Evolutionary conservation across 2,888 invertebrate species (phyloP), one percentile per base, ranked within the genome.

Genomic region (Meta bourneti): DNA sequence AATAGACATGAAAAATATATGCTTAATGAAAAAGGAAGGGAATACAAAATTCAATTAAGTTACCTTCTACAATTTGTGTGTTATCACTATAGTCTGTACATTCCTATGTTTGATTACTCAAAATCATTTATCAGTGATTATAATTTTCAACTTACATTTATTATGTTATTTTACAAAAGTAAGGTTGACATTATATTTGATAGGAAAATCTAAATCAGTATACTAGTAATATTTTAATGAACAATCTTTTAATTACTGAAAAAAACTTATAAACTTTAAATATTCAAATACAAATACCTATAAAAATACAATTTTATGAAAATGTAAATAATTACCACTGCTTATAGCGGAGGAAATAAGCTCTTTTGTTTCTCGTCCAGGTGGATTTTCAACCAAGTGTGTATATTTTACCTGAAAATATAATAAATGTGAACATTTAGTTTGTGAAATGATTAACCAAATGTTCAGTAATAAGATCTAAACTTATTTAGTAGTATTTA

Each of bases 281-380:
- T 74, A 74, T 20, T 20, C 20, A 74, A 74, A 69, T 5, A 13
- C n/a, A n/a, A n/a, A n/a, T n/a, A n/a, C n/a, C n/a, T n/a, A n/a
- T n/a, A n/a, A n/a, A n/a, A n/a, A n/a, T n/a, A n/a, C n/a, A n/a
- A n/a, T n/a, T 1, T 69, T 69, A 5, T 34, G 4, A 34, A 34
- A 34, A 34, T 34, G 34, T 4, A 34, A 34, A 34, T 75, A n/a
- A 82, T 83, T 88, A 90, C 95, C 94, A 95, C 97, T 97, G 95
- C 97, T 96, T 90, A 97, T 96, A 54, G 97, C 97, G 93, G 96
- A 96, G 94, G 97, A 96, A 61, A 98, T 97, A 95, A 98, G 97
- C 94, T 97, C 97, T 97, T 98, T 93, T 20, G 94, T 94, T 77
- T 94, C 93, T 71, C 92, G 84, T 16, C 93, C 93, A 71, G 93